Conservation (phyloP, 1,140 invertebrate genomes). For the Drosophila littoralis region DNA sequence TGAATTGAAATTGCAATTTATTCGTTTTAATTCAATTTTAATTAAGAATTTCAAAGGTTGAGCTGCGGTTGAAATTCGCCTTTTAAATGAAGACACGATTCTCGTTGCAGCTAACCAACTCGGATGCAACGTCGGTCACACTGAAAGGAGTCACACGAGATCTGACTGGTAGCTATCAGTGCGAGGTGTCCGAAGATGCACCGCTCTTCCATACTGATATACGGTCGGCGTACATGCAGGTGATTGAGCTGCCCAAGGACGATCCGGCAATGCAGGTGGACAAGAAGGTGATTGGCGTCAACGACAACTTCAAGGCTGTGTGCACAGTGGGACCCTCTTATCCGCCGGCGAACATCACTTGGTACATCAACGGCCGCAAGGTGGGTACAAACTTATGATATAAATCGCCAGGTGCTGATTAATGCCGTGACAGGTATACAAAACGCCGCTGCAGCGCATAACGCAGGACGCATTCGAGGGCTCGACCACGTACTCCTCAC, state of each 20-base stretch:
- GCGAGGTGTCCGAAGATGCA: conserved; percentile 90
- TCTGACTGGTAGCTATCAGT: conserved; percentile 89
- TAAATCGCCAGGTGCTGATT: conserved; percentile 7
- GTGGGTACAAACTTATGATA: conserved; percentile 83
- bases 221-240: conserved; percentile 88
- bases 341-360: conserved; percentile 89
- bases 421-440: conserved; percentile 65
- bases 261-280: conserved; percentile 81
- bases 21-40: conserved; percentile 26
- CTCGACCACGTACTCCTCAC: conserved; percentile 72
- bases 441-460: conserved; percentile 79
- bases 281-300: conserved; percentile 78
- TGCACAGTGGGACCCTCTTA: conserved; percentile 86
- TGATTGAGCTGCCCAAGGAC: conserved; percentile 85
- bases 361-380: conserved; percentile 89
- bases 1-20: conserved; percentile 11
- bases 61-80: neutral
- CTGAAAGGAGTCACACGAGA: conserved; percentile 87
- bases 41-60: conserved; percentile 12
- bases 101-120: conserved; percentile 86
- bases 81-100: conserved; percentile 17
- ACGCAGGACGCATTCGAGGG: conserved; percentile 77
- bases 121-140: conserved; percentile 87
- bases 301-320: conserved; percentile 84
- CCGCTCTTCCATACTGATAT: conserved; percentile 90